These are phyloP conservation scores for Gymnoscelis rufifasciata DNA, from an alignment of 2,888 invertebrate genomes.

Conservation along the genomic window DNA sequence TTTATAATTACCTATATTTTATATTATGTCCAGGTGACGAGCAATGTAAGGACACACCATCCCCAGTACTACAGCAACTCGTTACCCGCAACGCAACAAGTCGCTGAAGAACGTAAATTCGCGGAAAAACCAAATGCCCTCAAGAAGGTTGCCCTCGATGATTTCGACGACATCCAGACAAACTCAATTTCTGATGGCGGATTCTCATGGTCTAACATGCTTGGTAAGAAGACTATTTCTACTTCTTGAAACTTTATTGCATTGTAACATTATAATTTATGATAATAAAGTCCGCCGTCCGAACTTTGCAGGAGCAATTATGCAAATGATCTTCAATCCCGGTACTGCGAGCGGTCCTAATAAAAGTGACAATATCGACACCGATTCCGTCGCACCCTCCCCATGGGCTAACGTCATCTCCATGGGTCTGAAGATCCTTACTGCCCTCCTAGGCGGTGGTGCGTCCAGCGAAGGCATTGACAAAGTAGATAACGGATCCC, in stretches of 20 bases:
- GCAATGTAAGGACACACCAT: slow-evolving; percentile 68
- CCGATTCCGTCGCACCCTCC: slow-evolving; percentile 84
- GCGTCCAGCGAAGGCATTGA: slow-evolving; percentile 90
- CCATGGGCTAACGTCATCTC: slow-evolving; percentile 93
- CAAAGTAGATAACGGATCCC: slow-evolving; percentile 92
- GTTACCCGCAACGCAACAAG: slow-evolving; percentile 53
- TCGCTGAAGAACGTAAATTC: slow-evolving; percentile 85
- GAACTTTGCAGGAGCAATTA: slow-evolving; percentile 79
- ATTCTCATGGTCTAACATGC: slow-evolving; percentile 93
- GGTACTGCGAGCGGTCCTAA: slow-evolving; percentile 83
- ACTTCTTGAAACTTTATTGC: slow-evolving; percentile 7
- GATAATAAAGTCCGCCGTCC: slow-evolving; percentile 17
- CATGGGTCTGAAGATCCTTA: slow-evolving; percentile 91
- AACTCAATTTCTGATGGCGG: slow-evolving; percentile 89
- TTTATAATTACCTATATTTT: too few relatives aligned
- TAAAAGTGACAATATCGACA: slow-evolving; percentile 88
- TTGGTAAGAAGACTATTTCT: slow-evolving; percentile 72
- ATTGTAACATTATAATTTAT: slow-evolving; percentile 5
- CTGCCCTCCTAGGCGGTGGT: slow-evolving; percentile 89
- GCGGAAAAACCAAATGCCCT: slow-evolving; percentile 93
- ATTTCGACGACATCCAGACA: slow-evolving; percentile 88
- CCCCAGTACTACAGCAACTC: slow-evolving; percentile 73
- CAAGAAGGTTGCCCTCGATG: slow-evolving; percentile 91
- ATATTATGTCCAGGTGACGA: slow-evolving; percentile 70
- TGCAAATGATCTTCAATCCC: slow-evolving; percentile 91